Evolutionary conservation across 2,797 vertebrate genomes (phyloP).

Genomic region (Steatocranus sp.): DNA sequence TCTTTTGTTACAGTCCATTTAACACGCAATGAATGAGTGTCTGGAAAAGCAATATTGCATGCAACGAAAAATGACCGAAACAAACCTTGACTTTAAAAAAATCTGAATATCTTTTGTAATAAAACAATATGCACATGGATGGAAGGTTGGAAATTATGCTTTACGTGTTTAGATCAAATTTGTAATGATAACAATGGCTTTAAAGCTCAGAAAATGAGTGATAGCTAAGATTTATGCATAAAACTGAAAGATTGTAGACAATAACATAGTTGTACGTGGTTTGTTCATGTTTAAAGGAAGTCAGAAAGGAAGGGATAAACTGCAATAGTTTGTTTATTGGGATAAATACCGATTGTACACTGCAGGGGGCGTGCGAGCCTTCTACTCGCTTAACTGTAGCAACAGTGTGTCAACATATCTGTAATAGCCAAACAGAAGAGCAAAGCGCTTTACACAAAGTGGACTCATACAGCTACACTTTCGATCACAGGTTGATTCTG

Average conservation of each 20-base stretch:
- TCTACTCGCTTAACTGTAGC: background rate
- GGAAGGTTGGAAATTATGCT: accelerated
- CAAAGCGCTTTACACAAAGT: background rate
- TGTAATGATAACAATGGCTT: background rate
- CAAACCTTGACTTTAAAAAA: background rate
- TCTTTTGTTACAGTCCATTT: conserved; percentile 26
- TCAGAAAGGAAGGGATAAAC: background rate
- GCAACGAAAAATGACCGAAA: background rate
- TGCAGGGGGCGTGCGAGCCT: conserved; percentile 54
- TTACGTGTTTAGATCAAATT: background rate
- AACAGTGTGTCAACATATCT: conserved; percentile 29
- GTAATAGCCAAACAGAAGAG: conserved; percentile 27
- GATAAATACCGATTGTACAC: background rate
- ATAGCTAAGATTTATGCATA: background rate
- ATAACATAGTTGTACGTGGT: background rate
- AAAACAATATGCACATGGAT: background rate
- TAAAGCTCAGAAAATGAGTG: background rate
- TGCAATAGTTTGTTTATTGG: background rate
- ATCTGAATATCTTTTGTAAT: background rate
- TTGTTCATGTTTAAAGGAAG: background rate
- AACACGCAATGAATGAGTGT: background rate
- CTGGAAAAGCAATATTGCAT: background rate
- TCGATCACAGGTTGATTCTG: background rate
- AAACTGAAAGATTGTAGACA: background rate
- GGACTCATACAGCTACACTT: background rate